phyloP scores from a whole-genome alignment of 2,113 vertebrate genomes.

The Atractosteus spatula region DNA sequence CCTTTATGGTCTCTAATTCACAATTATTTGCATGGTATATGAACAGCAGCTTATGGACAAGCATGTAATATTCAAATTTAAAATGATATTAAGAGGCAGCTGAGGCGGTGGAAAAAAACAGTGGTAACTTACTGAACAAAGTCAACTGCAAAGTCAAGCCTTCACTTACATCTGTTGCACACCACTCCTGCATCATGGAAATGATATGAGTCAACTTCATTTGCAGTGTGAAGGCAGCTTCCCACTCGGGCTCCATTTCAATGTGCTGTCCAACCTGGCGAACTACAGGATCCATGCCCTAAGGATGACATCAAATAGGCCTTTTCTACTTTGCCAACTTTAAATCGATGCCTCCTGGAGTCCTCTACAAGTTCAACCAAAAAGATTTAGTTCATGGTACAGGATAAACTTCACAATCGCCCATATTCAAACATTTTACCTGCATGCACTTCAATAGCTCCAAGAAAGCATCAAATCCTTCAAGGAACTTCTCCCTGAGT shows the following conservation, averaged over 20 bases:
- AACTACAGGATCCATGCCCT: constrained; percentile 97
- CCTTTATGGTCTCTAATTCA: too few relatives aligned
- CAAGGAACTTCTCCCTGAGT: constrained; percentile 86
- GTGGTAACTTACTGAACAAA: too few relatives aligned
- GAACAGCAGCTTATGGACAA: too few relatives aligned
- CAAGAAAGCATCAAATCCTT: constrained; percentile 88
- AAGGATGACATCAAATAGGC: constrained; percentile 14
- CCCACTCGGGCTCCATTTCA: constrained; percentile 99
- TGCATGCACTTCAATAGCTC: constrained; percentile 96
- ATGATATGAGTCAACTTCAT: constrained; percentile 96
- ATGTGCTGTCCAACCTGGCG: constrained; percentile 97
- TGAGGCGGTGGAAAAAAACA: too few relatives aligned
- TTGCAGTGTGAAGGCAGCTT: constrained; percentile 93
- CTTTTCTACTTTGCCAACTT: too few relatives aligned
- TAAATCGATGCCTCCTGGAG: too few relatives aligned
- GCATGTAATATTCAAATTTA: too few relatives aligned
- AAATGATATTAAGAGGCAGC: too few relatives aligned
- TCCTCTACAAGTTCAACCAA: too few relatives aligned
- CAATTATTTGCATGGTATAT: too few relatives aligned
- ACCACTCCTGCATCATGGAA: constrained; percentile 98
- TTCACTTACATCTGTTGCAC: constrained; percentile 82
- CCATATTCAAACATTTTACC: constrained; percentile 57
- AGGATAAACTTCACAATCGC: not conserved
- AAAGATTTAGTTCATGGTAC: too few relatives aligned
- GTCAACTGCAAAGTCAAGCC: too few relatives aligned